Conservation (phyloP, 2,888 invertebrate genomes). For the Linnaemya tessellans region DNA sequence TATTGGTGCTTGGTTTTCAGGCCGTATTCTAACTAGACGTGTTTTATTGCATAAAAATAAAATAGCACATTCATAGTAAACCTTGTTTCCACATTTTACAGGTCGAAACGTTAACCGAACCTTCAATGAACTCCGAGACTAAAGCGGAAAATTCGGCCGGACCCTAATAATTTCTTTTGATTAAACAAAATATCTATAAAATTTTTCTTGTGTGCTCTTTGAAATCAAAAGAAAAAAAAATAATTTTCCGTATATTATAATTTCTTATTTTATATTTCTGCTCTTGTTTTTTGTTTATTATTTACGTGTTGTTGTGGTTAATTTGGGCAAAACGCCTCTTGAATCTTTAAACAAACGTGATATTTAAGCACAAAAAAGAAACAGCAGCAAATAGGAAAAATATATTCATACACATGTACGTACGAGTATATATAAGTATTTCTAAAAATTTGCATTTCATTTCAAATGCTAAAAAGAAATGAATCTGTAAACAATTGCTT, state of each 20-base stretch:
- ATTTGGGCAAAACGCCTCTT: slow-evolving; percentile 65
- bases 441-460: slow-evolving; percentile 62
- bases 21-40: too few species aligned
- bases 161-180: neutral
- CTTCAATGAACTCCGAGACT: too few species aligned
- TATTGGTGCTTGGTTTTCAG: slow-evolving; percentile 25
- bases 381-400: slow-evolving; percentile 8
- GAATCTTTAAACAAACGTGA: slow-evolving; percentile 64
- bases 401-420: neutral
- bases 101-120: too few species aligned
- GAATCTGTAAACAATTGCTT: slow-evolving; percentile 56
- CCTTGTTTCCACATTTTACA: too few species aligned
- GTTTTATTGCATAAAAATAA: too few species aligned
- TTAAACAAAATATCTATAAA: slow-evolving; percentile 10
- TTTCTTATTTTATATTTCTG: slow-evolving; percentile 40
- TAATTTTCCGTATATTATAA: slow-evolving; percentile 35
- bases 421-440: slow-evolving; percentile 2
- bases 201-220: slow-evolving; percentile 24
- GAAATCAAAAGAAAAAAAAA: neutral
- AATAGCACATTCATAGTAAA: too few species aligned
- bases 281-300: slow-evolving; percentile 56
- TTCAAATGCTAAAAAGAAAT: slow-evolving; percentile 51
- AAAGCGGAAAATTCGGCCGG: too few species aligned
- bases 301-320: slow-evolving; percentile 62
- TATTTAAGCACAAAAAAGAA: slow-evolving; percentile 43